Base-by-base conservation (phyloP, 2,888 invertebrate species). In the Alsophila aescularia region DNA sequence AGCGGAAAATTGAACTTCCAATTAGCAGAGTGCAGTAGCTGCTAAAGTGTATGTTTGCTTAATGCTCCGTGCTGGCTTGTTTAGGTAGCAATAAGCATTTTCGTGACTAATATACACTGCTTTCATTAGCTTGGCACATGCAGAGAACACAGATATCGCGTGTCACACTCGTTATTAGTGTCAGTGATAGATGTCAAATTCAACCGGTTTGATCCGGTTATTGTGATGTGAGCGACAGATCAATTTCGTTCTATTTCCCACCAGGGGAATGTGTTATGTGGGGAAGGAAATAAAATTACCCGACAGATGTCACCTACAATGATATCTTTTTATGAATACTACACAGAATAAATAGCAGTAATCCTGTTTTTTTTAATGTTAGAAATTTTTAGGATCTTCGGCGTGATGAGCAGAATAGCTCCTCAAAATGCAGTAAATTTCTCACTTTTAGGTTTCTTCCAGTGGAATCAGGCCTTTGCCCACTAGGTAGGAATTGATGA, bases 21-120 rank as follows among this genome's bases (percentile, higher is more conserved):
- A 52, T 52, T 45, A 52, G 14, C 47, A 24, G n/a, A 45, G 34
- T 53, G 52, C 45, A 52, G 36, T 32, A 47, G 21, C 18, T 43
- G 6, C 35, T 31, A 42, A 42, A 8, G 39, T 44, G 31, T 43
- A 32, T 47, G 36, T 41, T 52, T 47, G 41, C 40, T 16, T 35
- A 40, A 45, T 44, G 44, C 29, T 44, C 37, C 13, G 13, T 4
- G 12, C 12, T 32, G 27, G 29, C 45, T 41, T 35, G 45, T 52
- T n/a, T 47, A 47, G 10, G 9, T 18, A 29, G 40, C 35, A 47
- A 52, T 52, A 45, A 52, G 35, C 34, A 2, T 42, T n/a, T 52
- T 45, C 1, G 15, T 9, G 27, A 14, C 27, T 27, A 40, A 27
- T 39, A 39, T 21, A 5, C 18, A 1, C 12, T 21, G 39, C 12